Evolutionary conservation across 1,140 invertebrate species (phyloP), one percentile per base, ranked within the genome.

Genomic region (Apocrypta bakeri): DNA sequence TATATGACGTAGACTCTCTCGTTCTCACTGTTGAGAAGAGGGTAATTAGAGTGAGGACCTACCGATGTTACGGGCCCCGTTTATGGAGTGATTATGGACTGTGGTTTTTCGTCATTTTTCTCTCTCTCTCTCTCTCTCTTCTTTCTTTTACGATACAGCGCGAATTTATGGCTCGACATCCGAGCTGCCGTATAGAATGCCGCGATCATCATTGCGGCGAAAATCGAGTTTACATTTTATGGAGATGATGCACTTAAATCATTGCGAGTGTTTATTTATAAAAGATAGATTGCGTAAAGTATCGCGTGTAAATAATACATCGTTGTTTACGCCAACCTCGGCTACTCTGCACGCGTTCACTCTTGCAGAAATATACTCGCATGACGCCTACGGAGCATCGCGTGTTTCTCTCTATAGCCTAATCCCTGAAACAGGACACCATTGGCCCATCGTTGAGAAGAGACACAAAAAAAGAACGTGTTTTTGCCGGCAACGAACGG

Each of bases 11-110:
- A 25, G 24, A 11, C 48, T 48, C 72, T 21, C 21, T 31, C 42
- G 11, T 14, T 48, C 42, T 48, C 11, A 1, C 42, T 48, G 17
- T 21, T 6, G 48, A 56, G n/a, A 17, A 56, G 48, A 56, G 48
- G 48, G 27, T 61, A 75, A 75, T 75, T 75, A 75, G 42, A 31
- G 12, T 21, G 48, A 61, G 25, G 42, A 27, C 12, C 71, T 37
- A 12, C n/a, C 21, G 48, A 14, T 56, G 21, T 56, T 56, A 56
- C 48, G 21, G 48, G 17, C 48, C 21, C 71, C 27, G n/a, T 75
- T 75, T 75, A 75, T 75, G 73, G 73, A 75, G 73, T 75, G 73
- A 75, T 75, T 75, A 75, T 75, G 73, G 73, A 75, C 42, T 75
- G 25, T 4, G 24, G 63, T 25, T 29, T 29, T 66, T 66, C 27